Evolutionary conservation across 2,797 vertebrate genomes (phyloP), one percentile per base, ranked within the genome.

Genomic region (Macropodus opercularis): DNA sequence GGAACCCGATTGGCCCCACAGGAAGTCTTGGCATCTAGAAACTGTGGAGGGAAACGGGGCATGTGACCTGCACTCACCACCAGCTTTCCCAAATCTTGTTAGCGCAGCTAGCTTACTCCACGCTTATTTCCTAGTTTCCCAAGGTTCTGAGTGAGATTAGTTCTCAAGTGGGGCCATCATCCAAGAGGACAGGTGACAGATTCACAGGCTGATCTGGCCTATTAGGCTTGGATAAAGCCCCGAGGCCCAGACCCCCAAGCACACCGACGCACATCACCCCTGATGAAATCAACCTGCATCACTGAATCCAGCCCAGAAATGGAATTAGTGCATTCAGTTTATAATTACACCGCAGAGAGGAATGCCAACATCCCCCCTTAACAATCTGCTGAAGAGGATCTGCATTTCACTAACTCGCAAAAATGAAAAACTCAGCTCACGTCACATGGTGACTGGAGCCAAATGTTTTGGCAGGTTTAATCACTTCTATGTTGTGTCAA

Each of bases 61-160:
- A 93, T 93, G 92, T 93, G 93, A 94, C 91, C 90, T 83, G 87
- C 81, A 68, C 77, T 84, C 86, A 81, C 78, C 72, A 85, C 76
- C 75, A 80, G 87, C 90, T 92, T 92, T 87, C 70, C 81, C 69
- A 93, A 93, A 93, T 93, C 89, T 90, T 72, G 89, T 91, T 91
- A 90, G 86, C 79, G 55, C 83, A 83, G 81, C 83, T 88, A 90
- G 80, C 77, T 77, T 87, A 85, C 87, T 89, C 78, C 59, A 68
- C 80, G 88, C 83, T 89, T 60, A 85, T 83, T 82, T 80, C 76
- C 75, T 72, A 85, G 71, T 84, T 91, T 91, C 89, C 86, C 88
- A 91, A 89, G 89, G 87, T 79, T 87, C 84, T 63, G 49, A 47
- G 75, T 65, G 84, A 87, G 89, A 90, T 90, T 91, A 91, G 84